Conservation (phyloP, 2,888 invertebrate species). For the Drosophila anomalipes region DNA sequence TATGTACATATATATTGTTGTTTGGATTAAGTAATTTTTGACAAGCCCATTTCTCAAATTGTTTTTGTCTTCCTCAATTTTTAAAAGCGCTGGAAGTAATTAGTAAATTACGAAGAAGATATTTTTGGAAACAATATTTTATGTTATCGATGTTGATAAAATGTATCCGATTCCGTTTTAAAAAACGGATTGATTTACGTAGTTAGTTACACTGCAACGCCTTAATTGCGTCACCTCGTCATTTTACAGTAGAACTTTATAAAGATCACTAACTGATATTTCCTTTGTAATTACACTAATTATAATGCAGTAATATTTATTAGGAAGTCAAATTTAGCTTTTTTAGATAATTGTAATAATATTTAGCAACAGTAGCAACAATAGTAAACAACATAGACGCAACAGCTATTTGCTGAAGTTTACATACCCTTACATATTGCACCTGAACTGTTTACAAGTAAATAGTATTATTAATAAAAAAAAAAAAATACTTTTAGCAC, state of each 20-base stretch:
- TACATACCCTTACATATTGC: not conserved
- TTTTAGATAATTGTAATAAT: not conserved
- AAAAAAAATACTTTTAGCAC: not conserved
- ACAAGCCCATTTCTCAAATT: not conserved
- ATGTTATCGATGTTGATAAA: not conserved
- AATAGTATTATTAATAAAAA: not conserved
- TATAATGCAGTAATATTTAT: not conserved
- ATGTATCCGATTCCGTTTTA: not conserved
- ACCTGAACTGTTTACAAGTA: not conserved
- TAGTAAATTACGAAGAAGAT: not conserved
- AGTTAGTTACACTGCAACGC: not conserved
- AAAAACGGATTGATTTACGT: not conserved
- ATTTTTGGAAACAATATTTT: not conserved
- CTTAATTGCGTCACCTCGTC: not conserved
- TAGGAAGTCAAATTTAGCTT: not conserved
- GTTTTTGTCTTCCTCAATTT: not conserved
- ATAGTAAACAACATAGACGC: not conserved
- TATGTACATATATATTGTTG: not conserved
- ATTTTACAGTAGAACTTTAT: not conserved
- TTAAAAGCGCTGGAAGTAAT: not conserved
- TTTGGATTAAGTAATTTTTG: not conserved
- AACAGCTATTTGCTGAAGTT: not conserved
- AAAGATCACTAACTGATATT: not conserved
- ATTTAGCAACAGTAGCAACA: not conserved
- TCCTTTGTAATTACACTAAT: not conserved